Evolutionary conservation across 2,113 vertebrate genomes (phyloP).

Genomic region (Lota lota): DNA sequence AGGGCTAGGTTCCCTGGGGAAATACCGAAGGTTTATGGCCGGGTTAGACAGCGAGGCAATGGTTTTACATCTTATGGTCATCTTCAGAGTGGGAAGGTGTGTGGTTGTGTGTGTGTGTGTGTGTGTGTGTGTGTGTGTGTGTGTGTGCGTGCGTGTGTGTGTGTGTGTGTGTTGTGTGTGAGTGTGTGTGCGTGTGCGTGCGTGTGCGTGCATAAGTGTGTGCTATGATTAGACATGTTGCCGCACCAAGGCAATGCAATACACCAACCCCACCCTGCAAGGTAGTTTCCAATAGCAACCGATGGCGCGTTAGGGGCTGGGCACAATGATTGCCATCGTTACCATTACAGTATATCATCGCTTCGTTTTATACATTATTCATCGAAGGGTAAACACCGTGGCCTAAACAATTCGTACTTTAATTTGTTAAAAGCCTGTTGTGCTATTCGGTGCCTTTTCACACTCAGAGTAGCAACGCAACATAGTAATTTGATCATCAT

Average conservation of each 20-base stretch:
- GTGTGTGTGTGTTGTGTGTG: slow-evolving; percentile 6
- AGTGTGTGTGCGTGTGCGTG: slow-evolving; percentile 9
- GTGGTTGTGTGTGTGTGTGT: slow-evolving; percentile 2
- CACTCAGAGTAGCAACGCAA: not conserved
- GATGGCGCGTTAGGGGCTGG: slow-evolving; percentile 2
- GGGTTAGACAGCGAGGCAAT: not conserved
- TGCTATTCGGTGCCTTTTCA: not conserved
- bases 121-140: not conserved
- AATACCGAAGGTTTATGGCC: not conserved
- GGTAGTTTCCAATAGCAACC: slow-evolving; percentile 66
- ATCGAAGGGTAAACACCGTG: too few species aligned
- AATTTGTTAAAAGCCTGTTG: not conserved
- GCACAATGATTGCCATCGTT: too few species aligned
- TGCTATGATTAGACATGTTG: not conserved
- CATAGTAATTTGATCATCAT: too few species aligned
- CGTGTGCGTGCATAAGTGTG: not conserved
- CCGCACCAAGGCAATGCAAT: slow-evolving; percentile 3
- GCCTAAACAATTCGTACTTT: too few species aligned
- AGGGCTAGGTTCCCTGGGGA: not conserved
- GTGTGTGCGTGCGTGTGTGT: slow-evolving; percentile 9
- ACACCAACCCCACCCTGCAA: slow-evolving; percentile 25
- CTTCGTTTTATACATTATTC: too few species aligned
- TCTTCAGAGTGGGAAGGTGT: not conserved
- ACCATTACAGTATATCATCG: too few species aligned
- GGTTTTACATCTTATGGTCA: not conserved